Evolutionary conservation across 2,888 invertebrate genomes (phyloP), one percentile per base, ranked within the genome.

Genomic region (Branchipolynoe longqiensis): DNA sequence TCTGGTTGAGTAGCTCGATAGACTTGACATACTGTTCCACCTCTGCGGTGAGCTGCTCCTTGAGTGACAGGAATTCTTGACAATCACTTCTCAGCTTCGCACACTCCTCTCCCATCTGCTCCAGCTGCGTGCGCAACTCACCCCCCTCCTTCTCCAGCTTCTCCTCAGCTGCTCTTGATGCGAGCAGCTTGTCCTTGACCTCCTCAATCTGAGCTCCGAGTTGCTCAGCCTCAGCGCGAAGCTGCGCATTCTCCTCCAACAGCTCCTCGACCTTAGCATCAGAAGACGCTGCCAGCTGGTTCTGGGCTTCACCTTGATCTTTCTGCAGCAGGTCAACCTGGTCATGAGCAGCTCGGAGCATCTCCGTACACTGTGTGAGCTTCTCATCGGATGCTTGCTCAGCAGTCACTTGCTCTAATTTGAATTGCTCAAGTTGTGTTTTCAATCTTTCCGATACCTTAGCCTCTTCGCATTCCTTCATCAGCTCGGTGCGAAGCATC

Each of bases 21-120:
- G 83, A 62, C 40, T 83, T 59, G 12, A 83, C 83, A 64, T 64
- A 83, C 59, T 83, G 62, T 12, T 59, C 25, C 14, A 83, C 33
- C n/a, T 83, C 83, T 1, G 25, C 6, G 22, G 22, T 59, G 64
- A 82, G 82, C n/a, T 33, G 31, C 28, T 82, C 82, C 48, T 62
- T 62, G 1, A 22, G 28, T 40, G 25, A 12, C 36, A 38, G 14
- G 8, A 41, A 14, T 6, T 78, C n/a, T n/a, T n/a, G n/a, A n/a
- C n/a, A n/a, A n/a, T n/a, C n/a, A n/a, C n/a, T n/a, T n/a, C n/a
- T n/a, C n/a, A n/a, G 8, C 48, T 54, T 14, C 33, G 54, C 31
- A 18, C 48, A 12, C 74, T 74, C 74, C 54, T n/a, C 74, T 31
- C 74, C 48, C 74, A 74, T 33, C 73, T 54, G 36, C 54, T 82